Conservation (phyloP, 2,888 invertebrate genomes). For the Apodemia zela region DNA sequence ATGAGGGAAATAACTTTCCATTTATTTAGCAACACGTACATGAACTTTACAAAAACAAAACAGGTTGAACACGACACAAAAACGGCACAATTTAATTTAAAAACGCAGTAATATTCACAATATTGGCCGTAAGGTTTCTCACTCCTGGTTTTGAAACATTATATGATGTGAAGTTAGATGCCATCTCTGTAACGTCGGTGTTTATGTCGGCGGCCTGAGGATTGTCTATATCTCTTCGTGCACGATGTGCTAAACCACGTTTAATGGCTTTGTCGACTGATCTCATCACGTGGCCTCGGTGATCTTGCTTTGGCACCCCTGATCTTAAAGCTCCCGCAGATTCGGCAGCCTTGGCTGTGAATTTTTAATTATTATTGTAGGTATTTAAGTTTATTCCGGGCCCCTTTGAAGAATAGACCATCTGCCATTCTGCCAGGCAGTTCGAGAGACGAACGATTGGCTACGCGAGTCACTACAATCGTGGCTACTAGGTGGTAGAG, state of each 20-base stretch:
- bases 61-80: not conserved
- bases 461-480: too few species aligned
- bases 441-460: too few species aligned
- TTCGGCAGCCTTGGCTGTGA: constrained; percentile 50
- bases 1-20: too few species aligned
- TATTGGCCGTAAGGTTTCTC: not conserved
- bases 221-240: constrained; percentile 43
- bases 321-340: constrained; percentile 46
- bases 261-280: constrained; percentile 48
- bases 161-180: not conserved
- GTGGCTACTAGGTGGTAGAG: too few species aligned
- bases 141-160: not conserved
- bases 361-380: constrained; percentile 6
- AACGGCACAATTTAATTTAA: not conserved
- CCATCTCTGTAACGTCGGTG: constrained; percentile 22
- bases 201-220: constrained; percentile 35
- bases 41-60: too few species aligned
- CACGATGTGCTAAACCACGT: constrained; percentile 47
- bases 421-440: too few species aligned
- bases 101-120: not conserved
- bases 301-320: constrained; percentile 27
- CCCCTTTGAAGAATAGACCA: too few species aligned
- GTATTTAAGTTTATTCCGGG: too few species aligned
- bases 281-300: constrained; percentile 41
- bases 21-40: too few species aligned